These are phyloP conservation scores for Uria lomvia DNA, from an alignment of 2,113 vertebrate species.

Conservation along the genomic window DNA sequence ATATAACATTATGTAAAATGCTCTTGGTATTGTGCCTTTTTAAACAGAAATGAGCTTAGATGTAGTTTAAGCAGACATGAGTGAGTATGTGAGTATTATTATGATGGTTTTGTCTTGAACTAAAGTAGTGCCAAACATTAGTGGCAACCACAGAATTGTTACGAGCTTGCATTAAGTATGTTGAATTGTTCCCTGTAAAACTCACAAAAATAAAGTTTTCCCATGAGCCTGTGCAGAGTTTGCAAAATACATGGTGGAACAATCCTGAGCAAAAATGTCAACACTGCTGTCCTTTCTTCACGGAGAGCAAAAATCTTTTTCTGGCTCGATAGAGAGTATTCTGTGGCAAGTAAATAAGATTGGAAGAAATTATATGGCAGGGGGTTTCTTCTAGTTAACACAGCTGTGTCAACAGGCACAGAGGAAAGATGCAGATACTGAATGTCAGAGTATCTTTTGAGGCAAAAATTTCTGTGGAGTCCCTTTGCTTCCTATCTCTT, in stretches of 20 bases:
- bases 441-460: neutral
- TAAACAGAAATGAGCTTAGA: neutral
- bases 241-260: neutral
- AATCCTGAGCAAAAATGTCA: neutral
- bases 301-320: neutral
- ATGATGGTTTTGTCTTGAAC: neutral
- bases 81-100: neutral
- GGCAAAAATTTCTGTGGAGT: neutral
- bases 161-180: neutral
- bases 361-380: neutral
- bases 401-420: neutral
- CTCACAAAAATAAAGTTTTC: neutral
- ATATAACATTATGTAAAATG: neutral
- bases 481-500: neutral
- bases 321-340: neutral
- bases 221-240: fast-evolving
- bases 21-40: neutral
- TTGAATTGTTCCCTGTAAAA: neutral
- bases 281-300: neutral
- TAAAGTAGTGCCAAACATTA: neutral
- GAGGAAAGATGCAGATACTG: neutral
- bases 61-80: neutral
- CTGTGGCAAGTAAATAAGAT: neutral
- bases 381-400: neutral
- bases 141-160: neutral